Percentiles rank a stretch among this genome's conserved stretches.
These are phyloP conservation scores for Hetaerina titia DNA, from an alignment of 2,888 invertebrate genomes.

Conservation along the genomic window DNA sequence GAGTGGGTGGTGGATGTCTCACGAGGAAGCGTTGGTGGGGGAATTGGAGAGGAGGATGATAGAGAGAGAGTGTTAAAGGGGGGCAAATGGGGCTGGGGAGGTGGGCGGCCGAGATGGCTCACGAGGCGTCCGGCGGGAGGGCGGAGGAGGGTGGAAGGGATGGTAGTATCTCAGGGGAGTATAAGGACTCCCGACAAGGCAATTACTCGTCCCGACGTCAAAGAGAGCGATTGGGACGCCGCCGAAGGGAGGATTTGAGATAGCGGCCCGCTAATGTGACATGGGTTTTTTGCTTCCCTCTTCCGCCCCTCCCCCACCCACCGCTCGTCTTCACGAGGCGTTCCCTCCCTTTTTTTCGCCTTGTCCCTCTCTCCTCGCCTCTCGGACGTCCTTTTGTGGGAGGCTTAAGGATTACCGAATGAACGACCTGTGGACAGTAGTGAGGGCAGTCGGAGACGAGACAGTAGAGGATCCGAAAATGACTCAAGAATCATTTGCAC, in stretches of 20 bases:
- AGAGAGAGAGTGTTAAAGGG: background rate
- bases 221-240: slow-evolving; percentile 15
- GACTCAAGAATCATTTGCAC: background rate
- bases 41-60: background rate
- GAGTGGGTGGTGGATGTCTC: background rate
- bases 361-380: background rate
- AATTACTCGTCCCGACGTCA: slow-evolving; percentile 48
- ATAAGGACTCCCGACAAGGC: slow-evolving; percentile 22
- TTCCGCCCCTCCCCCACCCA: background rate
- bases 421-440: background rate
- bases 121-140: background rate
- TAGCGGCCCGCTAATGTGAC: slow-evolving; percentile 19
- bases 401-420: background rate
- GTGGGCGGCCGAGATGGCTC: background rate
- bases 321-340: no score
- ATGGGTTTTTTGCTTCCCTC: background rate
- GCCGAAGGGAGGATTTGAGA: background rate
- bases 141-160: background rate
- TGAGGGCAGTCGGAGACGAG: background rate
- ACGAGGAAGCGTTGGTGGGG: background rate
- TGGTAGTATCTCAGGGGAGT: background rate
- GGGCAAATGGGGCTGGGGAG: background rate
- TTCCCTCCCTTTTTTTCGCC: background rate
- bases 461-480: background rate
- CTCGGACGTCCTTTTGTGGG: background rate